Evolutionary conservation across 1,140 invertebrate species (phyloP), one percentile per base, ranked within the genome.

Genomic region (Pemphigus obesinymphae): DNA sequence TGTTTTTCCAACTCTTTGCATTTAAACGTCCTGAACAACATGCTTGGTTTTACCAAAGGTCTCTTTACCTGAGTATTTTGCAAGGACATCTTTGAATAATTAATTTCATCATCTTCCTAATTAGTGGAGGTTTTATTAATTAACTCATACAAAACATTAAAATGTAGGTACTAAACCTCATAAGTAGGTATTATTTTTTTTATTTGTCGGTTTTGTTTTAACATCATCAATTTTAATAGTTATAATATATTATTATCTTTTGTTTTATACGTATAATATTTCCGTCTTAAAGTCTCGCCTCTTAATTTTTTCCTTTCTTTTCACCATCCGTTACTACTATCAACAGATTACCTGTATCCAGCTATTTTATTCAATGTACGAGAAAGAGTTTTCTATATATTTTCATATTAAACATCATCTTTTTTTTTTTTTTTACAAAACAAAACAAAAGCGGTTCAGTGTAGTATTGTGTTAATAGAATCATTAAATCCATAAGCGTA

Each of bases 401-500:
- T 0, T 2, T 29, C 37, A 40, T 8, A 8, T 40, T 5, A 40
- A 40, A 40, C 3, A 40, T 40, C 3, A 40, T 40, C 4, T 8
- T 5, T 40, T 40, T 40, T 40, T 40, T n/a, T n/a, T n/a, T n/a
- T n/a, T n/a, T n/a, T n/a, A n/a, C n/a, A n/a, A n/a, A n/a, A n/a
- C n/a, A n/a, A n/a, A n/a, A n/a, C n/a, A n/a, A 3, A 7, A 7
- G 37, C 66, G 13, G 34, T 43, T n/a, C n/a, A 70, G 37, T n/a
- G 8, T 26, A n/a, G 20, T 70, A 70, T 70, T 45, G 70, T 29
- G 70, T 72, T 72, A 72, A 72, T 72, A 72, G 43, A 72, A 72
- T 72, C 70, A 48, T 72, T 72, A 72, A 48, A 23, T 7, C 37
- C 37, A 26, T 23, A 26, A 43, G n/a, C n/a, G 26, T 43, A 43